These are phyloP conservation scores for Nephrotoma guestfalica DNA, from an alignment of 2,888 invertebrate genomes.

Conservation along the genomic window DNA sequence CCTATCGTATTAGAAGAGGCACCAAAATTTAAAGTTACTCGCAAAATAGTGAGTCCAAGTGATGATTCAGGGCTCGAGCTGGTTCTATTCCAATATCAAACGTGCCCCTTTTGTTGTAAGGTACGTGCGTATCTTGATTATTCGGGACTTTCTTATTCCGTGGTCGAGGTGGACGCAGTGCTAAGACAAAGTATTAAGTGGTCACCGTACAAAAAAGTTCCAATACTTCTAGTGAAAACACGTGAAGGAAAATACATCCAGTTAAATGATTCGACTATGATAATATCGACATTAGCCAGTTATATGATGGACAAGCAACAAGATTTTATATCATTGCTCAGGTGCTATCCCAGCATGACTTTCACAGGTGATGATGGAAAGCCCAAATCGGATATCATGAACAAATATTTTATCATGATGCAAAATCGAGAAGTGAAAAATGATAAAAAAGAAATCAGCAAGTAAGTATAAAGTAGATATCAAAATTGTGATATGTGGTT, in stretches of 20 bases:
- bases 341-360: slow-evolving; percentile 59
- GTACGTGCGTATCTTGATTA: slow-evolving; percentile 76
- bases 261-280: slow-evolving; percentile 86
- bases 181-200: slow-evolving; percentile 81
- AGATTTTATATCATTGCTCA: slow-evolving; percentile 51
- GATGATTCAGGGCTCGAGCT: slow-evolving; percentile 60
- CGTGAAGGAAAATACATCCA: slow-evolving; percentile 61
- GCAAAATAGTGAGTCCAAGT: slow-evolving; percentile 46
- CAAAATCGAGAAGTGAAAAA: slow-evolving; percentile 32
- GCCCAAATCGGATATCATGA: slow-evolving; percentile 59
- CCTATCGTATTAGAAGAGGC: not conserved
- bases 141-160: slow-evolving; percentile 83
- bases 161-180: slow-evolving; percentile 96
- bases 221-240: slow-evolving; percentile 66
- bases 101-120: slow-evolving; percentile 97
- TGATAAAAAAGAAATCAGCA: slow-evolving; percentile 28
- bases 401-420: slow-evolving; percentile 80
- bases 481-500: not conserved
- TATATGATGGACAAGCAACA: slow-evolving; percentile 45
- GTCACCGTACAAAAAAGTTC: slow-evolving; percentile 91
- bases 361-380: slow-evolving; percentile 53
- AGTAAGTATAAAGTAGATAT: not conserved
- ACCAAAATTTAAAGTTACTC: slow-evolving; percentile 39
- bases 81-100: slow-evolving; percentile 89
- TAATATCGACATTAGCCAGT: slow-evolving; percentile 76